Conservation (phyloP, 2,888 invertebrate species). For the Halictus ligatus region DNA sequence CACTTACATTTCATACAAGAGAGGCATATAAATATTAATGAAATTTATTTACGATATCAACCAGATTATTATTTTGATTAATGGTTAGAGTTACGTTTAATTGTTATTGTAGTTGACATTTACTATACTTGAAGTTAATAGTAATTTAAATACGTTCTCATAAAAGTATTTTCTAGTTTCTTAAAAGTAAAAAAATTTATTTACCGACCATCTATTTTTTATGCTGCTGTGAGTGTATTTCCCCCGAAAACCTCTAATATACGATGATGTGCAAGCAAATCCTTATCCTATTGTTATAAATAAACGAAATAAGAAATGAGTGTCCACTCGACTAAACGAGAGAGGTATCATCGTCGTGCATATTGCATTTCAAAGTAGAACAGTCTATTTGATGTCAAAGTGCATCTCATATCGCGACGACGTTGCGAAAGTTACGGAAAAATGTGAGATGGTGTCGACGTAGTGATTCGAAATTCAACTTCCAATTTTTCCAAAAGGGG, state of each 20-base stretch:
- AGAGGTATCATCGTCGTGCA: constrained; percentile 70
- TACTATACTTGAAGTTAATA: not conserved
- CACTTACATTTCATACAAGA: not conserved
- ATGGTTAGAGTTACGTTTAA: not conserved
- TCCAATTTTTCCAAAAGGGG: not conserved
- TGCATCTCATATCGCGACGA: constrained; percentile 62
- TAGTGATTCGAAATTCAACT: constrained; percentile 39
- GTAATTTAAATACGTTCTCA: not conserved
- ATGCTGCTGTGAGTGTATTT: not conserved
- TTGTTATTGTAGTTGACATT: not conserved
- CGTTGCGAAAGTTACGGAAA: constrained; percentile 72
- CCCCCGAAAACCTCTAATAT: not conserved
- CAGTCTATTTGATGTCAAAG: constrained; percentile 67
- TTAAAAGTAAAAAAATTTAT: not conserved
- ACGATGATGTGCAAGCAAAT: not conserved
- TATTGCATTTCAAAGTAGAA: constrained; percentile 74
- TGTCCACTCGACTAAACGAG: constrained; percentile 70
- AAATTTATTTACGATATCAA: not conserved
- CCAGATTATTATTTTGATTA: not conserved
- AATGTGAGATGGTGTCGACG: constrained; percentile 60
- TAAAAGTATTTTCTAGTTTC: not conserved
- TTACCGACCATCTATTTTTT: not conserved
- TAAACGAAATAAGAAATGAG: constrained; percentile 64
- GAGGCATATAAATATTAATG: not conserved
- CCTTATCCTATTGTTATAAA: constrained; percentile 33